These are phyloP conservation scores for Neogobius melanostomus DNA, from an alignment of 2,113 vertebrate genomes.

Conservation along the genomic window DNA sequence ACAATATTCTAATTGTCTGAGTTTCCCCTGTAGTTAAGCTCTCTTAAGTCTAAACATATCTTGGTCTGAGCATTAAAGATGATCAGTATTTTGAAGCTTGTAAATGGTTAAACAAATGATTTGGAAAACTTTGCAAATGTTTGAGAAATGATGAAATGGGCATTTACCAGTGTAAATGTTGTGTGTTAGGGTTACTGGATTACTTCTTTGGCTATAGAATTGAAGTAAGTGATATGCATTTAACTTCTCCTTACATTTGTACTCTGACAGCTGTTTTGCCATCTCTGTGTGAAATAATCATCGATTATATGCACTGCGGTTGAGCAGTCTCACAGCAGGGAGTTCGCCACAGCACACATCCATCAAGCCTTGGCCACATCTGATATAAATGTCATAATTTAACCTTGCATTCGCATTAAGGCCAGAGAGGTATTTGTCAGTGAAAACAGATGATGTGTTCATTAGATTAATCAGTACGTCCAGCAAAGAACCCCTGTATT, in stretches of 20 bases:
- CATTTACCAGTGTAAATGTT: too few relatives aligned
- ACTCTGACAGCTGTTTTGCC: slow-evolving; percentile 14
- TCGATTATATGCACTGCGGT: slow-evolving; percentile 30
- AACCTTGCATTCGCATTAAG: slow-evolving; percentile 21
- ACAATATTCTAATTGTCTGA: too few relatives aligned
- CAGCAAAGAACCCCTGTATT: slow-evolving; percentile 17
- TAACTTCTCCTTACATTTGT: slow-evolving; percentile 4
- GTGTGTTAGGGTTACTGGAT: too few relatives aligned
- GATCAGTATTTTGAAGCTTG: too few relatives aligned
- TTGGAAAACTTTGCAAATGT: too few relatives aligned
- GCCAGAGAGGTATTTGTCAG: slow-evolving; percentile 10
- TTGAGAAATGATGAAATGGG: too few relatives aligned
- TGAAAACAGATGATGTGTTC: slow-evolving; percentile 16
- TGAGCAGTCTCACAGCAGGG: slow-evolving; percentile 25
- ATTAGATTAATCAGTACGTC: slow-evolving; percentile 34
- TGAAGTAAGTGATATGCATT: too few relatives aligned
- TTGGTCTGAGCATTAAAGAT: too few relatives aligned
- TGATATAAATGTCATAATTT: slow-evolving; percentile 20
- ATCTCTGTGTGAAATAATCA: slow-evolving; percentile 24
- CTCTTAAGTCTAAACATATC: too few relatives aligned
- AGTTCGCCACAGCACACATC: slow-evolving; percentile 23
- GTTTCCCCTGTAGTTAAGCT: too few relatives aligned
- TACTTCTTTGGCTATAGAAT: too few relatives aligned
- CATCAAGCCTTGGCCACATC: slow-evolving; percentile 32
- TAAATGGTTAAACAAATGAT: too few relatives aligned